Evolutionary conservation across 2,797 vertebrate species (phyloP).

Genomic region (Phoxinus dragarum): DNA sequence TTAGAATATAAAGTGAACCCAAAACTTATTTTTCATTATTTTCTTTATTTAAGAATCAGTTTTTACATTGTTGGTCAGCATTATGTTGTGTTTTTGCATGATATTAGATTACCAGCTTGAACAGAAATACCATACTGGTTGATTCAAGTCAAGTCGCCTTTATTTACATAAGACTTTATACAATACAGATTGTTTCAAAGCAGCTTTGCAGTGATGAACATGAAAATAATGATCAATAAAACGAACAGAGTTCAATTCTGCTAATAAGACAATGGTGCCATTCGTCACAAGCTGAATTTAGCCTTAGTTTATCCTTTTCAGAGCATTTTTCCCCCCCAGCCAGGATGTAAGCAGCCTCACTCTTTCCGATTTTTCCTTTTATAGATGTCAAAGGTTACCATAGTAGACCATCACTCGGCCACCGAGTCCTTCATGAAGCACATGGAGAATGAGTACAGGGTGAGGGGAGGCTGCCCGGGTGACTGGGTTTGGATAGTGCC

Average conservation of each 20-base stretch:
- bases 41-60: not conserved
- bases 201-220: not conserved
- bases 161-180: not conserved
- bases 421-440: slow-evolving; percentile 99
- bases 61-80: not conserved
- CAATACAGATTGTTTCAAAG: not conserved
- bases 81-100: not conserved
- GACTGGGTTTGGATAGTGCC: slow-evolving; percentile 99
- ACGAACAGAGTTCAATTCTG: too few species aligned
- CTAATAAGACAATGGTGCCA: not conserved
- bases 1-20: not conserved
- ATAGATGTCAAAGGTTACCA: slow-evolving; percentile 95
- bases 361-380: not conserved
- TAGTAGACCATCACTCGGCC: slow-evolving; percentile 98
- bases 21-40: not conserved
- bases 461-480: slow-evolving; percentile 93
- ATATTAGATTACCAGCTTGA: not conserved
- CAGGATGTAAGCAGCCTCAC: not conserved
- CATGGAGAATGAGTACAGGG: slow-evolving; percentile 96
- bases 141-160: not conserved
- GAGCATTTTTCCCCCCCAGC: not conserved
- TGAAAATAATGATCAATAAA: not conserved
- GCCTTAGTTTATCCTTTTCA: not conserved
- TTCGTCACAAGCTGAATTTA: not conserved
- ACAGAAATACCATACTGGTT: not conserved